Conservation (phyloP, 2,797 vertebrate genomes). For the Babyrousa celebensis region DNA sequence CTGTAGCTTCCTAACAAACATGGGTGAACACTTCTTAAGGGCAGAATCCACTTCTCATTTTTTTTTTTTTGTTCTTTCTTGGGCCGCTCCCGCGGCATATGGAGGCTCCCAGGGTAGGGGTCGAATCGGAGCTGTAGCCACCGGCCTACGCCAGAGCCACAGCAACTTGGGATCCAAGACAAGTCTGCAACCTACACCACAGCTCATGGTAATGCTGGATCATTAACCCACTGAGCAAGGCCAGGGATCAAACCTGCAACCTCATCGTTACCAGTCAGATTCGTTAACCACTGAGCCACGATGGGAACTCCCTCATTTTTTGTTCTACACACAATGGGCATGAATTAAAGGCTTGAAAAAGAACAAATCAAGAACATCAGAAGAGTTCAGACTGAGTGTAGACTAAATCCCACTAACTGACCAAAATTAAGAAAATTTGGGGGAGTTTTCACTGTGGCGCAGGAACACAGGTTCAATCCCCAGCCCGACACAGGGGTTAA, state of each 20-base stretch:
- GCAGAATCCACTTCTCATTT: background rate
- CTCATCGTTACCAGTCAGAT: too few species aligned
- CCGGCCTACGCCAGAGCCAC: too few species aligned
- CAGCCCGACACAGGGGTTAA: too few species aligned
- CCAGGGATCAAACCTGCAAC: too few species aligned
- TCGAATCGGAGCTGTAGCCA: too few species aligned
- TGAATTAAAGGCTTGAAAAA: background rate
- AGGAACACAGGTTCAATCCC: background rate
- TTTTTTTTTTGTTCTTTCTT: background rate
- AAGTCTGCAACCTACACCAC: too few species aligned
- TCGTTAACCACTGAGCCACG: too few species aligned
- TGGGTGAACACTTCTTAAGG: background rate
- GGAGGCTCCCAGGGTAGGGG: too few species aligned
- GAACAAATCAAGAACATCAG: slow-evolving; percentile 23
- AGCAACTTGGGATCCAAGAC: too few species aligned
- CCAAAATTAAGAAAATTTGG: background rate
- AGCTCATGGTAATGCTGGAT: too few species aligned
- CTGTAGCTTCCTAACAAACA: background rate
- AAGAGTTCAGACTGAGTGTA: background rate
- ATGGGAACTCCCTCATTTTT: background rate
- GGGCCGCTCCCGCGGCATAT: too few species aligned
- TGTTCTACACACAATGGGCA: background rate
- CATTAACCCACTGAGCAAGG: too few species aligned
- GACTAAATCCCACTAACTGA: background rate
- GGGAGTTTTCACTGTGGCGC: background rate